phyloP scores from a whole-genome alignment of 2,797 vertebrate species.

The Artibeus jamaicensis region DNA sequence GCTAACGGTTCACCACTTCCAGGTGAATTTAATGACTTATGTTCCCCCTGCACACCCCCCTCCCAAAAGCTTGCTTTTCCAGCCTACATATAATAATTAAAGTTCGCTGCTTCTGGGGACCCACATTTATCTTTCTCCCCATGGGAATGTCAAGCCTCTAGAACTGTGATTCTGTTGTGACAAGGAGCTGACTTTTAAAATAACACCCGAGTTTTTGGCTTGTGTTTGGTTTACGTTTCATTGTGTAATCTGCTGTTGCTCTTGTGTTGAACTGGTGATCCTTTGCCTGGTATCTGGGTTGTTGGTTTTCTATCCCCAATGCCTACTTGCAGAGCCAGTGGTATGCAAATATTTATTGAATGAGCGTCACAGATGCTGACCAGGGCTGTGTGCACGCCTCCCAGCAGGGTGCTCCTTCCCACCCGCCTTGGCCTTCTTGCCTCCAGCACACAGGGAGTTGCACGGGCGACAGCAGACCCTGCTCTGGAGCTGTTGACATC shows the following conservation, averaged over 20 bases:
- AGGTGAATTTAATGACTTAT: background rate
- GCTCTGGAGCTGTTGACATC: background rate
- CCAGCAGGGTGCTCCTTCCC: fast-evolving
- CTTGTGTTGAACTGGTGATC: background rate
- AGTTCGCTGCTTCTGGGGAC: background rate
- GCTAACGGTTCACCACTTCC: background rate
- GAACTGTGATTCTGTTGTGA: background rate
- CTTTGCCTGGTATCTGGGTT: background rate
- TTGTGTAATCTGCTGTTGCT: conserved; percentile 44
- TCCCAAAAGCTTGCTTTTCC: background rate
- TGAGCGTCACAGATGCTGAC: background rate
- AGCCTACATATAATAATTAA: background rate
- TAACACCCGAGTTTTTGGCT: conserved; percentile 40
- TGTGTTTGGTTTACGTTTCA: background rate
- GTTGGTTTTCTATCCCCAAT: conserved; percentile 23
- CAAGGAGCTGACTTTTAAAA: conserved; percentile 17
- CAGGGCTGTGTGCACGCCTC: too few relatives aligned
- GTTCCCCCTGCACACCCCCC: background rate
- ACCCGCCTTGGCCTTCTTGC: too few relatives aligned
- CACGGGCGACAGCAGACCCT: too few relatives aligned
- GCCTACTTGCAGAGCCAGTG: background rate
- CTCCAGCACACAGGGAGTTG: too few relatives aligned
- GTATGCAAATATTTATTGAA: conserved; percentile 42
- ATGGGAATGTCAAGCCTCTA: background rate
- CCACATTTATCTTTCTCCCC: background rate